Conservation (phyloP, 1,140 invertebrate species). For the Dendroctonus valens region DNA sequence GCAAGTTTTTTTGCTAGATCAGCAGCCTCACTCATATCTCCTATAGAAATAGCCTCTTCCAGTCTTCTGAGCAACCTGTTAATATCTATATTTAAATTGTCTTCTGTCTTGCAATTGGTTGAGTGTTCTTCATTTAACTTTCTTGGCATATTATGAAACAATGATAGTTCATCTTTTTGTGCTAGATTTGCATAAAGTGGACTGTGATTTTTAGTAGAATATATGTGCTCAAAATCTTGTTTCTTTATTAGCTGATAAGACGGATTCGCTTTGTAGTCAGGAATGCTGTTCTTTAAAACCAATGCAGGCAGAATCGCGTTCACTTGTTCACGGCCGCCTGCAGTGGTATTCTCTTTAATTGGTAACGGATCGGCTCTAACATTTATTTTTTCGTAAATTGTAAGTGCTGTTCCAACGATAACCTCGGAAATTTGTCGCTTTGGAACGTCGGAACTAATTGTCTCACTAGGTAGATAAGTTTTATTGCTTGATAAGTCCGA, state of each 20-base stretch:
- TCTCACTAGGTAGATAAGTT: no score
- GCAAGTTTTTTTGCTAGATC: constrained; percentile 69
- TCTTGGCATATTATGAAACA: constrained; percentile 51
- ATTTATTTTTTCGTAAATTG: constrained; percentile 49
- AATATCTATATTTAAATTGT: constrained; percentile 51
- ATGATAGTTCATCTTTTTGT: constrained; percentile 41
- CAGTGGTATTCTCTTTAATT: constrained; percentile 42
- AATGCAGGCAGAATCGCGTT: constrained; percentile 33
- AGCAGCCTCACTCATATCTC: constrained; percentile 66
- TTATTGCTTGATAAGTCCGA: no score
- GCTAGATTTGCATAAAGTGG: constrained; percentile 46
- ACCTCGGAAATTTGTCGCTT: constrained; percentile 38
- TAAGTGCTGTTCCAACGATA: constrained; percentile 40
- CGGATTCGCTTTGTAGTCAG: constrained; percentile 34
- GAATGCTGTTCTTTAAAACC: constrained; percentile 34
- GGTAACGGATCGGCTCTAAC: constrained; percentile 43
- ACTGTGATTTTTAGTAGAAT: constrained; percentile 33
- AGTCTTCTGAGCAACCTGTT: constrained; percentile 64
- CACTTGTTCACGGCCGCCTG: neutral
- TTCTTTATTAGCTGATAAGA: constrained; percentile 46
- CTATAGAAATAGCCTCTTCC: constrained; percentile 66
- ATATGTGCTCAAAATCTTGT: constrained; percentile 50
- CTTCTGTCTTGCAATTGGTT: constrained; percentile 43
- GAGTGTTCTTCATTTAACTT: constrained; percentile 47
- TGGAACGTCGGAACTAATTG: no score